A percentile compares a stretch with the other conserved stretches of the same genome.
Evolutionary conservation across 2,113 vertebrate genomes (phyloP).

Genomic region (Stegostoma tigrinum): DNA sequence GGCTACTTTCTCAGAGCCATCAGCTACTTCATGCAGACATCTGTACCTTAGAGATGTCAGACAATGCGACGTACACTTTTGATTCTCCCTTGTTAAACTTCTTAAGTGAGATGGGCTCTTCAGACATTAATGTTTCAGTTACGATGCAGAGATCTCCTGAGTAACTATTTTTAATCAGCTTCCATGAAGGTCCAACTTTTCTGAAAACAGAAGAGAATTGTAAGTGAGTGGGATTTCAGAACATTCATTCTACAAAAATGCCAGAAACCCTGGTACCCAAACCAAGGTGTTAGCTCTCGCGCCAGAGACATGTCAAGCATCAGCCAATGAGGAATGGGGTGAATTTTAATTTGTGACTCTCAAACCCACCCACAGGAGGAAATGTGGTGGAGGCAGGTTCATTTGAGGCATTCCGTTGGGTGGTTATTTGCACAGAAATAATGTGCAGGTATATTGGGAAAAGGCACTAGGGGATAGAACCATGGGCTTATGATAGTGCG

Average conservation of each 20-base stretch:
- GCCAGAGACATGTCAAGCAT: background rate
- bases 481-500: too few species aligned
- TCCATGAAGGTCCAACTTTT: background rate
- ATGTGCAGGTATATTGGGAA: too few species aligned
- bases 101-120: background rate
- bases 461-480: too few species aligned
- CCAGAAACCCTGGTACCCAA: background rate
- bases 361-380: background rate
- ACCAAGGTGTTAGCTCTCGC: background rate
- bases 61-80: background rate
- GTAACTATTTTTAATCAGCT: background rate
- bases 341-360: background rate
- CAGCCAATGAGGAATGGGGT: background rate
- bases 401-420: too few species aligned
- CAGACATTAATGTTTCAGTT: background rate
- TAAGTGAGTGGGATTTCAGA: background rate
- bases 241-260: background rate
- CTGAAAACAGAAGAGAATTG: background rate
- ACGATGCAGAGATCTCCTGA: conserved; percentile 1
- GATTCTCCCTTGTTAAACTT: background rate
- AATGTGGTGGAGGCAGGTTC: background rate
- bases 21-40: background rate
- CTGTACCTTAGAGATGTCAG: background rate
- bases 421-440: too few species aligned
- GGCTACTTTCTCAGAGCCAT: background rate